Evolutionary conservation across 2,113 vertebrate genomes (phyloP).

Genomic region (Gnathonemus echidnorhynchus): DNA sequence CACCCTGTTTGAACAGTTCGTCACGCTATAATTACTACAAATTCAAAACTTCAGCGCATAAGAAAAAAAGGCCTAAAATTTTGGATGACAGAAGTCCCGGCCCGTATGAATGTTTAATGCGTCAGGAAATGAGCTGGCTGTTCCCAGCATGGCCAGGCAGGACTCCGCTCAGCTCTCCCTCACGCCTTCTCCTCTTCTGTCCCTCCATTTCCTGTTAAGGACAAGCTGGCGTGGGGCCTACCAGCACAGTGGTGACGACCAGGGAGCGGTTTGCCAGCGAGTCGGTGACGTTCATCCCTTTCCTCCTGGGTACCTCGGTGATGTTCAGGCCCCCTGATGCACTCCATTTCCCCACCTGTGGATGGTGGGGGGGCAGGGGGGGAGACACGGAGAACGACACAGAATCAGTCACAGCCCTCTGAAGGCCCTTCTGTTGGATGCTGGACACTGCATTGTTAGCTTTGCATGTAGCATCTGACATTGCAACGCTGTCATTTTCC

Average conservation of each 20-base stretch:
- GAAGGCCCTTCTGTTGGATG: slow-evolving; percentile 36
- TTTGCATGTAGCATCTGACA: slow-evolving; percentile 25
- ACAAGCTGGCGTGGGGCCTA: slow-evolving; percentile 49
- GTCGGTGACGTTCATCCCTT: slow-evolving; percentile 91
- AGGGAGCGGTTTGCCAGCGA: slow-evolving; percentile 93
- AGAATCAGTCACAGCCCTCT: slow-evolving; percentile 13
- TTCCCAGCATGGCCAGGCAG: not conserved
- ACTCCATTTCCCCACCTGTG: slow-evolving; percentile 95
- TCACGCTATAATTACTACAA: not conserved
- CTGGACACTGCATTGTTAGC: slow-evolving; percentile 40
- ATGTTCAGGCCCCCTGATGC: slow-evolving; percentile 85
- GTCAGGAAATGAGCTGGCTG: not conserved
- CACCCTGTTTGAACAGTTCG: not conserved
- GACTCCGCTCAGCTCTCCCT: not conserved
- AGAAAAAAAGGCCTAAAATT: not conserved
- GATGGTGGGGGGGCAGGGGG: slow-evolving; percentile 32
- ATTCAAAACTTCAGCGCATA: not conserved
- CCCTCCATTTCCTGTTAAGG: not conserved
- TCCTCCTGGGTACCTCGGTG: slow-evolving; percentile 80
- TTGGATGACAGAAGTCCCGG: not conserved
- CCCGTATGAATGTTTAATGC: not conserved
- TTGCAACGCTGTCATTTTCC: not conserved
- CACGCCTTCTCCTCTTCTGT: not conserved
- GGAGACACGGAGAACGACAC: slow-evolving; percentile 15
- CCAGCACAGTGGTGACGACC: slow-evolving; percentile 92